A percentile compares a stretch with the other conserved stretches of the same genome.
These are phyloP conservation scores for Grallaria varia DNA, from an alignment of 2,113 vertebrate genomes.

Conservation along the genomic window DNA sequence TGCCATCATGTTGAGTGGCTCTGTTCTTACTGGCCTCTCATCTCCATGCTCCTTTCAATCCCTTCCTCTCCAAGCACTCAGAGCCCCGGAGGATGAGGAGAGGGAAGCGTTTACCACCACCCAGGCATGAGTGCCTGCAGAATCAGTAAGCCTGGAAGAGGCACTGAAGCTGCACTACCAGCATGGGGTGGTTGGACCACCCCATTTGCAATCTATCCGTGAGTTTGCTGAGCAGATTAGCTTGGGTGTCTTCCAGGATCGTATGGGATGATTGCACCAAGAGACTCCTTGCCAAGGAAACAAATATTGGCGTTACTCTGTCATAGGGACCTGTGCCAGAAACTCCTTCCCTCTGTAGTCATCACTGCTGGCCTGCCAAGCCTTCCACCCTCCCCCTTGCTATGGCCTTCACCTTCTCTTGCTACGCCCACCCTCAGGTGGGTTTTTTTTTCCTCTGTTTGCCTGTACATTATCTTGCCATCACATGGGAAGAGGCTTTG, in stretches of 20 bases:
- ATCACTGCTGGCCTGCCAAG: neutral
- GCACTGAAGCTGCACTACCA: neutral
- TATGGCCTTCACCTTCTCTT: neutral
- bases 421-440: neutral
- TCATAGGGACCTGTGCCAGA: neutral
- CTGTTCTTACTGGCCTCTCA: neutral
- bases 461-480: neutral
- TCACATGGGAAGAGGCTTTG: neutral
- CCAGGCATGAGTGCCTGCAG: neutral
- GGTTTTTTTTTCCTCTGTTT: neutral
- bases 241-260: neutral
- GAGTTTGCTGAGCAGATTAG: neutral
- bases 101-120: neutral
- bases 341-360: neutral
- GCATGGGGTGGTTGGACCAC: neutral
- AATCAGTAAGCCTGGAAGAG: neutral
- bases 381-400: neutral
- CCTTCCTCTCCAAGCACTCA: neutral
- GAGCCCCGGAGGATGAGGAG: neutral
- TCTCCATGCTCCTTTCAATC: neutral
- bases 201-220: neutral
- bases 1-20: neutral
- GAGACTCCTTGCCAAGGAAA: neutral
- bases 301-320: neutral
- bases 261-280: neutral